A percentile compares a stretch with the other conserved stretches of the same genome.
phyloP scores from a whole-genome alignment of 1,140 invertebrate genomes.

The Neelides sp. region DNA sequence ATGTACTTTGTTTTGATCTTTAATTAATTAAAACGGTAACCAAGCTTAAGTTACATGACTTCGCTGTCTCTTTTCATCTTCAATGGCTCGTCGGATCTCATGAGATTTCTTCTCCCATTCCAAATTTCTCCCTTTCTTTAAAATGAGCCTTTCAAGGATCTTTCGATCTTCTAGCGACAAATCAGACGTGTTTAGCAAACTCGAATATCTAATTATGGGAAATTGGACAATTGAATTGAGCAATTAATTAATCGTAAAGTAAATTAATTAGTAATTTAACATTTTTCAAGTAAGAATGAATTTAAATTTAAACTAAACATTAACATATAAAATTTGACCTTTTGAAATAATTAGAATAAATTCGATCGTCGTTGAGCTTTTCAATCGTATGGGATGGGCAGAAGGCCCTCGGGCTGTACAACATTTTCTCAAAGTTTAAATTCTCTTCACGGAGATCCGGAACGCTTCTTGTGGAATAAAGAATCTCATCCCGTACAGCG shows the following conservation, averaged over 20 bases:
- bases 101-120: conserved; percentile 26
- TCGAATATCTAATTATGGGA: conserved; percentile 16
- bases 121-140: conserved; percentile 23
- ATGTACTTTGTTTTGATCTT: background rate
- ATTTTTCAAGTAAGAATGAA: background rate
- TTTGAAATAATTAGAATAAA: background rate
- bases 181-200: conserved; percentile 12
- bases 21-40: background rate
- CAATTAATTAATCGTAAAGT: background rate
- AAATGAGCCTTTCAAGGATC: conserved; percentile 25
- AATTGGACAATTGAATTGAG: background rate
- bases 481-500: too few species aligned
- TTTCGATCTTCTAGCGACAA: conserved; percentile 23
- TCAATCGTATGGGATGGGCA: too few species aligned
- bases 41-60: conserved; percentile 8
- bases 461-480: background rate
- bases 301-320: background rate
- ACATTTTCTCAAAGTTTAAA: too few species aligned
- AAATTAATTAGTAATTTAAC: background rate
- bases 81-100: conserved; percentile 16
- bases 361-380: background rate
- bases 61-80: conserved; percentile 17
- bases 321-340: background rate
- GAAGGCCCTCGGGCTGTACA: too few species aligned
- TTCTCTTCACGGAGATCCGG: too few species aligned